These are phyloP conservation scores for Hermetia illucens DNA, from an alignment of 1,140 invertebrate species.

Conservation along the genomic window DNA sequence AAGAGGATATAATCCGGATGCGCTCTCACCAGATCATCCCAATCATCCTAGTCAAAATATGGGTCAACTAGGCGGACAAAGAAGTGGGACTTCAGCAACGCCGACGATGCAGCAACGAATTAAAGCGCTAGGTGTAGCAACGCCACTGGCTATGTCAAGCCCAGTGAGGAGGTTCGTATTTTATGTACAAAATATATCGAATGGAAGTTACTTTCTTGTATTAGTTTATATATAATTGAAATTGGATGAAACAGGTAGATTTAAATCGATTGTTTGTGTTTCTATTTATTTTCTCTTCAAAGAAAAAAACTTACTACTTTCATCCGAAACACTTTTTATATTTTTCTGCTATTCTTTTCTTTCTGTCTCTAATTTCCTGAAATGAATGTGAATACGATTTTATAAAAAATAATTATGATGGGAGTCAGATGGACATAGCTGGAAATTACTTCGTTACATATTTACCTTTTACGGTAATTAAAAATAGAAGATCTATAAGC, in stretches of 20 bases:
- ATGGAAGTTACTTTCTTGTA: no score
- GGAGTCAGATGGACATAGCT: slow-evolving; percentile 13
- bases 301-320: no score
- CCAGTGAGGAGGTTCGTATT: slow-evolving; percentile 61
- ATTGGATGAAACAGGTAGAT: no score
- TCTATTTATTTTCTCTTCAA: no score
- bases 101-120: slow-evolving; percentile 82
- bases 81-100: slow-evolving; percentile 23
- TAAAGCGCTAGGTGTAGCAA: slow-evolving; percentile 75
- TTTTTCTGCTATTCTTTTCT: background rate
- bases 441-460: slow-evolving; percentile 10
- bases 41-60: slow-evolving; percentile 13
- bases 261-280: no score
- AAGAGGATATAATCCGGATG: slow-evolving; percentile 54
- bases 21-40: slow-evolving; percentile 39
- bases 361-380: background rate
- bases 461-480: slow-evolving; percentile 12
- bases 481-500: background rate
- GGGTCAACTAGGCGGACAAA: slow-evolving; percentile 19
- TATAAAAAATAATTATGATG: slow-evolving; percentile 2
- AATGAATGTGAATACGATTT: background rate
- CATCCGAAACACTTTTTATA: no score
- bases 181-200: no score
- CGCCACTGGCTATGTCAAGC: slow-evolving; percentile 71
- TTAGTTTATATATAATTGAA: no score